Conservation (phyloP, 2,797 vertebrate genomes). For the Myotis pilosus region DNA sequence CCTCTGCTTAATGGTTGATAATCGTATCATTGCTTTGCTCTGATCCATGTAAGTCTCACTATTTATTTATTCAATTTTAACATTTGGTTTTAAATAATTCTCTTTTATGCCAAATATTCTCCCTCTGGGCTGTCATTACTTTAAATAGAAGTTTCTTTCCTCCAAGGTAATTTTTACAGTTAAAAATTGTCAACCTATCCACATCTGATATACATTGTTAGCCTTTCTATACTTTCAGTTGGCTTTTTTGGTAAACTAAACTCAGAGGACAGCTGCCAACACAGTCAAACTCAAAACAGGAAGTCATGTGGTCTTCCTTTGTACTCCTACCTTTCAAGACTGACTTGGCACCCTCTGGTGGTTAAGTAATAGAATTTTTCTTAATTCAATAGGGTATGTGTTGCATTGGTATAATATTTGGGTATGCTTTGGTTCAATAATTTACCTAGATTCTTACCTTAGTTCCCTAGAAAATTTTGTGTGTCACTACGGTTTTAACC, state of each 20-base stretch:
- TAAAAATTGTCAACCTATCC: background rate
- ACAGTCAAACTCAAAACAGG: slow-evolving; percentile 76
- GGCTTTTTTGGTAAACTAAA: slow-evolving; percentile 40
- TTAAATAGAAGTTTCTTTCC: slow-evolving; percentile 36
- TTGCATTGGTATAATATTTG: background rate
- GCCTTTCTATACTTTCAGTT: background rate
- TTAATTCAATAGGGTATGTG: background rate
- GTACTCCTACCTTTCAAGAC: slow-evolving; percentile 33
- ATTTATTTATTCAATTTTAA: slow-evolving; percentile 37
- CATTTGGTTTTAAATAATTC: slow-evolving; percentile 18
- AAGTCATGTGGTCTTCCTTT: slow-evolving; percentile 72
- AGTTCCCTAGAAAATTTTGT: slow-evolving; percentile 22
- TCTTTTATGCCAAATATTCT: background rate
- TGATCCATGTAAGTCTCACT: background rate
- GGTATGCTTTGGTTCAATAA: background rate
- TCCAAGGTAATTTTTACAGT: slow-evolving; percentile 17
- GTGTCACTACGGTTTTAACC: slow-evolving; percentile 15
- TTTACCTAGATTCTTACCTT: background rate
- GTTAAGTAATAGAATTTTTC: slow-evolving; percentile 53
- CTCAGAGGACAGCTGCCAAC: slow-evolving; percentile 61
- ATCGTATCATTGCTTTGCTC: slow-evolving; percentile 32
- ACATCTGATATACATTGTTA: slow-evolving; percentile 5
- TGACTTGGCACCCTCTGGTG: slow-evolving; percentile 72
- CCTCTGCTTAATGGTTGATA: background rate
- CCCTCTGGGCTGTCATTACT: background rate